Base-by-base conservation (phyloP, 2,888 invertebrate genomes). In the Dryomyza anilis region DNA sequence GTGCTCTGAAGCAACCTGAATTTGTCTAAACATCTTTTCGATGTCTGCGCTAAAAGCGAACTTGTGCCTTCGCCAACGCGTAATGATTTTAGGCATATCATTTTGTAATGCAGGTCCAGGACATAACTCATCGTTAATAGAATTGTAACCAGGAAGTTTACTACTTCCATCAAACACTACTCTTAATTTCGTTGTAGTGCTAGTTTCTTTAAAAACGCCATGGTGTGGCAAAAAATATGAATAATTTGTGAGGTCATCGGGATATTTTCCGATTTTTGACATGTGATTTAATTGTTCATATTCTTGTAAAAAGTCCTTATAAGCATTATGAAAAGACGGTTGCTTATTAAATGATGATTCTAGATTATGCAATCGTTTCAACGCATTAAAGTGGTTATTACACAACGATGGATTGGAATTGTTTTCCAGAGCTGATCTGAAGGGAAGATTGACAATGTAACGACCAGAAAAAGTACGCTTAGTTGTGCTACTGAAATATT, bases 21-120 rank as follows among this genome's bases (percentile, higher is more conserved):
- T 59, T 39, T 67, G 67, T 2, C 65, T 39, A 36, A 67, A 67
- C 69, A 70, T 70, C 39, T 70, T 68, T 2, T 67, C 67, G 25
- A 70, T 68, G 43, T 68, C 58, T 0, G 69, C 65, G 14, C 61
- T 57, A 27, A 70, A 61, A 1, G 58, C 67, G 48, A 64, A 33
- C 10, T 33, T 55, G 55, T 65, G 57, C 43, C 30, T 53, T 25
- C 62, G 55, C 62, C 66, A 69, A 6, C 55, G 67, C 3, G 62
- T 46, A 3, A 68, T 52, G n/a, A 67, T 52, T 39, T 59, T 30
- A 3, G 60, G 43, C 12, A 65, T 48, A 39, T 58, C 57, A 19
- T 58, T 66, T 66, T 63, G 63, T 46, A 60, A 50, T 12, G 62
- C 65, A 27, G 67, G 60, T 2, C 67, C 66, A 12, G 65, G 33